These are phyloP conservation scores for Stegodyphus dumicola DNA, from an alignment of 1,140 invertebrate genomes.

Conservation along the genomic window DNA sequence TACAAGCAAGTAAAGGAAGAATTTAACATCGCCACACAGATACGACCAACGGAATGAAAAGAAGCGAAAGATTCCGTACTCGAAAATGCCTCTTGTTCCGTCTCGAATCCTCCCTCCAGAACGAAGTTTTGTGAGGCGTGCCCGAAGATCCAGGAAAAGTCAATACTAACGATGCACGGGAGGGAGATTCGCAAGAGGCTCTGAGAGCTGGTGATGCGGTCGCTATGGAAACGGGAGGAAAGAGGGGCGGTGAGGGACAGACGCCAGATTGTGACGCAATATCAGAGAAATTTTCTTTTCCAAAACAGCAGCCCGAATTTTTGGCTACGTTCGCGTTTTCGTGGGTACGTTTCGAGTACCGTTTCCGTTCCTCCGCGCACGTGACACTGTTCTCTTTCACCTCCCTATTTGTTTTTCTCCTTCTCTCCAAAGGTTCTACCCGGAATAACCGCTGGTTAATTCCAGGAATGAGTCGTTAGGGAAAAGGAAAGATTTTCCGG, in stretches of 20 bases:
- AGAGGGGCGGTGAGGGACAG: not conserved
- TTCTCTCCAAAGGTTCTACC: too few species aligned
- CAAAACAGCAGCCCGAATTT: conserved; percentile 11
- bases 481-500: too few species aligned
- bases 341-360: not conserved
- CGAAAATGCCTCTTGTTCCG: too few species aligned
- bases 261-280: conserved; percentile 51
- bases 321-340: conserved; percentile 26
- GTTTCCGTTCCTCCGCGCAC: not conserved
- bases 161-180: conserved; percentile 45
- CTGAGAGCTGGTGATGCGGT: conserved; percentile 9
- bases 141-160: conserved; percentile 31
- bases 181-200: not conserved
- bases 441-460: too few species aligned
- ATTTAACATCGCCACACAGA: too few species aligned
- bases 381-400: too few species aligned
- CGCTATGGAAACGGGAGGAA: conserved; percentile 35
- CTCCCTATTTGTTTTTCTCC: too few species aligned
- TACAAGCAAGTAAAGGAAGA: too few species aligned
- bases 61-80: too few species aligned
- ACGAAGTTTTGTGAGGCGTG: conserved; percentile 22
- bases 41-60: too few species aligned
- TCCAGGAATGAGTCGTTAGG: too few species aligned
- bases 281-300: conserved; percentile 29
- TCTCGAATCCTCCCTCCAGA: not conserved